These are phyloP conservation scores for Drosophila simulans DNA, from an alignment of 1,140 invertebrate species.

Conservation along the genomic window DNA sequence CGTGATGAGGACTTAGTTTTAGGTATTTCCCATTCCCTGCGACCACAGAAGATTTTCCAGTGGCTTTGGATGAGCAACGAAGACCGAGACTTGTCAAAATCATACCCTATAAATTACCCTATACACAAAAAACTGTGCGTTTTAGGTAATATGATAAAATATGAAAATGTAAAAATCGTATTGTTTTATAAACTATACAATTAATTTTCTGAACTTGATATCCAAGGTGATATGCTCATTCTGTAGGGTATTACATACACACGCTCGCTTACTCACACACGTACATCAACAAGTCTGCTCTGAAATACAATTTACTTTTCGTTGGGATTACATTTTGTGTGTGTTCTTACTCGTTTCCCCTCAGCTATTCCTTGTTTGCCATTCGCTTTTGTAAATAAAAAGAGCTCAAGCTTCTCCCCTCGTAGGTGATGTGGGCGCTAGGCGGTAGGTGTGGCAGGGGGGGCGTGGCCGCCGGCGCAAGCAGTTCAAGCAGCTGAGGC, in stretches of 20 bases:
- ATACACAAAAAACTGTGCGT: too few relatives aligned
- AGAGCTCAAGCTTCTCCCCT: constrained; percentile 33
- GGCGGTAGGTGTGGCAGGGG: neutral
- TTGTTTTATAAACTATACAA: too few relatives aligned
- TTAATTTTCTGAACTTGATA: neutral
- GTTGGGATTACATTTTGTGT: constrained; percentile 69
- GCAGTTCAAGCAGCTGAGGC: constrained; percentile 74
- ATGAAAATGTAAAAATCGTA: too few relatives aligned
- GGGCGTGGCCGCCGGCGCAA: constrained; percentile 50
- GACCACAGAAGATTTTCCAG: constrained; percentile 24
- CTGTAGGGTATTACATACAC: constrained; percentile 23
- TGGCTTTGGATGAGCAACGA: constrained; percentile 25
- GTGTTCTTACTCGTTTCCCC: constrained; percentile 42
- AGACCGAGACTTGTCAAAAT: neutral
- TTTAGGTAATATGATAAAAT: neutral
- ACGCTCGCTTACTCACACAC: constrained; percentile 2
- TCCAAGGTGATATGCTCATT: neutral
- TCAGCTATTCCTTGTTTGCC: constrained; percentile 63
- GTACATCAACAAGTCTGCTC: constrained; percentile 77
- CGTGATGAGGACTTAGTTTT: constrained; percentile 58
- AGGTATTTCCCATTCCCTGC: constrained; percentile 19
- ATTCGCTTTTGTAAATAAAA: constrained; percentile 80
- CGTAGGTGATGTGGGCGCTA: constrained; percentile 1
- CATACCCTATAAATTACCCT: neutral
- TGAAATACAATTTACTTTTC: constrained; percentile 81